phyloP scores from a whole-genome alignment of 2,888 invertebrate species.

The Nesidiocoris tenuis region DNA sequence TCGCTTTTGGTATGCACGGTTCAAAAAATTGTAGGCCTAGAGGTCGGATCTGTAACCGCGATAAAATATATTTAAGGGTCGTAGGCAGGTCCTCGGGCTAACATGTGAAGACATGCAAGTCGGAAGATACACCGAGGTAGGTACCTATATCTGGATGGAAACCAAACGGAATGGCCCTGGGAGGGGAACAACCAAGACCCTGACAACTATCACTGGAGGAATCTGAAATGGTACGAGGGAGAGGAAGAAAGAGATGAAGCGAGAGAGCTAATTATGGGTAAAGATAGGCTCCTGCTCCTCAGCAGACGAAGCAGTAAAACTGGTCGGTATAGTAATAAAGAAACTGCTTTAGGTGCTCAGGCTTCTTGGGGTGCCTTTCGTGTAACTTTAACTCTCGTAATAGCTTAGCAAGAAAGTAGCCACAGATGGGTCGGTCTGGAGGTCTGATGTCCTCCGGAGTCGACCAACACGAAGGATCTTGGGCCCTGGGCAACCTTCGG shows the following conservation, averaged over 20 bases:
- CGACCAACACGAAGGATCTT: not conserved
- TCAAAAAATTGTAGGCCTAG: not conserved
- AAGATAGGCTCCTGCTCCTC: slow-evolving; percentile 28
- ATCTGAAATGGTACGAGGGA: slow-evolving; percentile 35
- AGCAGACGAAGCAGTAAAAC: slow-evolving; percentile 32
- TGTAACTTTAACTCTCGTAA: slow-evolving; percentile 36
- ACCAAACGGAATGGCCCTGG: not conserved
- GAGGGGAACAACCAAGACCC: slow-evolving; percentile 12
- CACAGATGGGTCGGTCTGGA: slow-evolving; percentile 6
- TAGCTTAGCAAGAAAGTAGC: slow-evolving; percentile 32
- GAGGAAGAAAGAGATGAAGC: not conserved
- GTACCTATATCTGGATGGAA: not conserved
- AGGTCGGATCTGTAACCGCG: slow-evolving; percentile 8
- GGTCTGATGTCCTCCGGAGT: slow-evolving; percentile 23
- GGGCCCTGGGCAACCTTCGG: not conserved
- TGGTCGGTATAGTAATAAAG: slow-evolving; percentile 41
- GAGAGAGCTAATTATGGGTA: slow-evolving; percentile 34
- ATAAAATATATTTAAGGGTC: slow-evolving; percentile 40
- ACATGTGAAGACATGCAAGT: not conserved
- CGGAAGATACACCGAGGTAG: slow-evolving; percentile 1
- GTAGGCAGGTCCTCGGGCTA: not conserved
- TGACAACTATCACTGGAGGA: slow-evolving; percentile 36
- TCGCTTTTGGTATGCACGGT: not conserved
- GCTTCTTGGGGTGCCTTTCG: slow-evolving; percentile 31
- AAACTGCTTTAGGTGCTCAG: slow-evolving; percentile 41